These are phyloP conservation scores for Elanus axillaris DNA, from an alignment of 2,113 vertebrate species.

Conservation along the genomic window DNA sequence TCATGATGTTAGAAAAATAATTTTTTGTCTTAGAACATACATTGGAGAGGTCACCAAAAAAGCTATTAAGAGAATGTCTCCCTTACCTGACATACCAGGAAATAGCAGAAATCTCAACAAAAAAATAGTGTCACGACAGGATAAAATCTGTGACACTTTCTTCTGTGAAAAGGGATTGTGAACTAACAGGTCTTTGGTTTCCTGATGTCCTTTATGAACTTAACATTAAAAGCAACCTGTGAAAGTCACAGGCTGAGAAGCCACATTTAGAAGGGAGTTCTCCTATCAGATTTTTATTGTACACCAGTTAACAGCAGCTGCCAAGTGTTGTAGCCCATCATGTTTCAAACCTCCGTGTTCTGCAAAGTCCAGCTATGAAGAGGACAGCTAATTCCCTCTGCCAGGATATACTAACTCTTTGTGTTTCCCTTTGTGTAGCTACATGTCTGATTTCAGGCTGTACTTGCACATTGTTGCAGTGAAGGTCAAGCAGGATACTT, in stretches of 20 bases:
- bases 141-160: background rate
- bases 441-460: background rate
- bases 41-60: background rate
- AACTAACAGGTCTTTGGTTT: background rate
- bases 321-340: background rate
- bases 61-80: background rate
- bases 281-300: slow-evolving; percentile 15
- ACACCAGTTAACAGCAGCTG: background rate
- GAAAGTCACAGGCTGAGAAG: background rate
- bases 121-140: background rate
- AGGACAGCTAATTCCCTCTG: background rate
- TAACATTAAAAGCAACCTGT: background rate
- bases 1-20: background rate
- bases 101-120: background rate
- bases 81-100: background rate
- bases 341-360: background rate
- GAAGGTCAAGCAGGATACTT: background rate
- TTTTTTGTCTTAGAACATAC: background rate
- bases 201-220: background rate
- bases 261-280: background rate
- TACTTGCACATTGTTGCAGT: background rate
- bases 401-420: background rate
- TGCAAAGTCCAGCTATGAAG: background rate
- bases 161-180: background rate
- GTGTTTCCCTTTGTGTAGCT: background rate